Evolutionary conservation across 1,140 invertebrate species (phyloP), one percentile per base, ranked within the genome.

Genomic region (Lordiphosa clarofinis): DNA sequence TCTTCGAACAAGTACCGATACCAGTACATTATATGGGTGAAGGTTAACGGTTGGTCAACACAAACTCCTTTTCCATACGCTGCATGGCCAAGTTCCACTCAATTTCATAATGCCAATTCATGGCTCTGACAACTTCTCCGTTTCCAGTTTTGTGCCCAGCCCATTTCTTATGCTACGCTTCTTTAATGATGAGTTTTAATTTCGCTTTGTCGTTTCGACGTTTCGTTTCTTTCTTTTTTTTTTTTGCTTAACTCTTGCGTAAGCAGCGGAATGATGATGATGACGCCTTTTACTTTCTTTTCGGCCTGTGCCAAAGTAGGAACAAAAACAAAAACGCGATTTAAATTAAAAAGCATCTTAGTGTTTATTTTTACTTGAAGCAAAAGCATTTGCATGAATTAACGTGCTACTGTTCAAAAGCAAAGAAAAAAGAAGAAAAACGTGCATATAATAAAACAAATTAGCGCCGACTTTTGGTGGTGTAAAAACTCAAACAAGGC

Each of bases 151-250:
- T 21, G 15, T 48, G 57, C 39, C 42, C 55, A 57, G 52, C 56
- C 48, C 58, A 73, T 62, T 73, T 73, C 59, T 61, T 66, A 15
- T 47, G 48, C 44, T 52, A 35, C 37, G 37, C 73, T 57, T 56
- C 62, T 61, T 78, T 78, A 78, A 81, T 81, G 76, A 81, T 79
- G 75, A 62, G 50, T 79, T 61, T 79, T 71, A 71, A 71, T 75
- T 71, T 81, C 56, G 65, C 42, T 35, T 60, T 28, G 40, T 68
- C 44, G 42, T 59, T 63, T 62, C 46, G 21, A 24, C 21, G 39
- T 42, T 48, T 54, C 37, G 31, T 56, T 50, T 60, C 3, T 21
- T 47, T 50, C 10, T 28, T 13, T 13, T 54, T n/a, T n/a, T n/a
- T 62, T 62, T 53, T 57, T 60, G 50, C 15, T 47, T 47, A 33